Conservation (phyloP, 2,888 invertebrate species). For the Cheiracanthium punctorium region DNA sequence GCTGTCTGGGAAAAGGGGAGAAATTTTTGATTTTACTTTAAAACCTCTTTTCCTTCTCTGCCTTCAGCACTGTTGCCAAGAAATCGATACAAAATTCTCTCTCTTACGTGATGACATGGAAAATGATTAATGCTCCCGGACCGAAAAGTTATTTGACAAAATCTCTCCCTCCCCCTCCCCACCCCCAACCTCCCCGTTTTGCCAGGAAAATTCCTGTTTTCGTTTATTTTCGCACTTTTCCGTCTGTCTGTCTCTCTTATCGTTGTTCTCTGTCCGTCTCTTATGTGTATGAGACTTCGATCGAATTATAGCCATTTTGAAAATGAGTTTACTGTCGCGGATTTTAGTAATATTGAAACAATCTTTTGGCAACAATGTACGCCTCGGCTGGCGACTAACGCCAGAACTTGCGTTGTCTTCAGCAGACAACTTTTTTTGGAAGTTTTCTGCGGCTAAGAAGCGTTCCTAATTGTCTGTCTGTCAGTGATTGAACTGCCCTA, state of each 20-base stretch:
- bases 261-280: neutral
- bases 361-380: neutral
- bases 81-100: constrained; percentile 11
- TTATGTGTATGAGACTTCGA: too few species aligned
- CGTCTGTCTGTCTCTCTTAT: too few species aligned
- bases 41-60: neutral
- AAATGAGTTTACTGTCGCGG: neutral
- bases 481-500: too few species aligned
- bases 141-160: constrained; percentile 15
- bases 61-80: neutral
- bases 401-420: too few species aligned
- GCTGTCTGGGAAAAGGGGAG: neutral
- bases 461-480: too few species aligned
- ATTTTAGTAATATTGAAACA: constrained; percentile 2
- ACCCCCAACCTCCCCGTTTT: too few species aligned
- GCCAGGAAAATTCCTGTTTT: constrained; percentile 5
- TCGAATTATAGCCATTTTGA: constrained; percentile 4
- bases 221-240: constrained; percentile 4
- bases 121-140: neutral
- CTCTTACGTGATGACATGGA: constrained; percentile 4
- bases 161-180: neutral
- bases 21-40: neutral
- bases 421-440: too few species aligned
- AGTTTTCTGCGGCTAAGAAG: too few species aligned
- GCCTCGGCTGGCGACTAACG: too few species aligned